Conservation (phyloP, 2,113 vertebrate species). For the Ailuropoda melanoleuca region DNA sequence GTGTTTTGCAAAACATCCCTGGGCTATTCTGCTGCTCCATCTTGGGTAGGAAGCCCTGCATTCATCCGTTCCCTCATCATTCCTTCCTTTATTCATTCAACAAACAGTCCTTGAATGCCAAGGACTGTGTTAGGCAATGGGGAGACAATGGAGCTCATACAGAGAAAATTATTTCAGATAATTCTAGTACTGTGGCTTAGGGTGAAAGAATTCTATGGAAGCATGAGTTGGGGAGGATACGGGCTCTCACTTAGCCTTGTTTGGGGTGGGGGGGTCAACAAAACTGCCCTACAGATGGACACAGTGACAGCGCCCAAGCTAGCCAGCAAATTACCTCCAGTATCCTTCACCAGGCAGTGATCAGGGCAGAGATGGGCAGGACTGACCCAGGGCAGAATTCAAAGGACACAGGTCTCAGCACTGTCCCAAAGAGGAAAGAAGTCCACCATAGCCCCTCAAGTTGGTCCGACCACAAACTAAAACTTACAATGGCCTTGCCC, state of each 20-base stretch:
- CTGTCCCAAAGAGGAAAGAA: not conserved
- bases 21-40: not conserved
- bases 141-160: not conserved
- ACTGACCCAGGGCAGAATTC: not conserved
- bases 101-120: not conserved
- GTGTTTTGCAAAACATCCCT: not conserved
- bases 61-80: not conserved
- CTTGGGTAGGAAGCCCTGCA: not conserved
- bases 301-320: not conserved
- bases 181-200: not conserved
- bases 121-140: not conserved
- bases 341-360: not conserved
- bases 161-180: not conserved
- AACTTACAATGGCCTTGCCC: not conserved
- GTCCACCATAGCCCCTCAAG: not conserved
- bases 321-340: not conserved
- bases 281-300: not conserved
- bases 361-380: not conserved
- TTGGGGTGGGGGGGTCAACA: not conserved
- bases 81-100: not conserved
- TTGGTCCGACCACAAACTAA: not conserved
- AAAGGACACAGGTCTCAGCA: not conserved
- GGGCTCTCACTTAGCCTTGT: not conserved
- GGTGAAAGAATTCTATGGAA: not conserved
- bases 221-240: rapidly evolving